phyloP scores from a whole-genome alignment of 2,113 vertebrate species.

The Neoarius graeffei region DNA sequence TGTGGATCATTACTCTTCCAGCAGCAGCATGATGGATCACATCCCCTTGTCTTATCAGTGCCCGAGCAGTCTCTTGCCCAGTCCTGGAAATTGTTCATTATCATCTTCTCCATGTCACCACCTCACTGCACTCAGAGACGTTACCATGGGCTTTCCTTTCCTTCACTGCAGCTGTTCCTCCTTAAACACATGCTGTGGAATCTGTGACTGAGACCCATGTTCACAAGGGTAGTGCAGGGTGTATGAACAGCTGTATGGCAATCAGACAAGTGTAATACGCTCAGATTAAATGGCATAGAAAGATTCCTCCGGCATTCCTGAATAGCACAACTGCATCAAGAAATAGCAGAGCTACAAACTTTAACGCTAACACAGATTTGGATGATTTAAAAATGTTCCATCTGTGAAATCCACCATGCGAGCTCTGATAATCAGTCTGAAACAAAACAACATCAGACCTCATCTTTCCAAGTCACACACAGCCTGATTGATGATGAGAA shows the following conservation, averaged over 20 bases:
- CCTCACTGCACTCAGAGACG: background rate
- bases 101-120: conserved; percentile 4
- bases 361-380: background rate
- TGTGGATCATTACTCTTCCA: background rate
- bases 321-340: background rate
- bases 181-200: conserved; percentile 52
- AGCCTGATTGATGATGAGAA: conserved; percentile 29
- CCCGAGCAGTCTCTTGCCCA: background rate
- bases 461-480: conserved; percentile 1
- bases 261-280: conserved; percentile 20
- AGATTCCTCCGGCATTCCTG: background rate
- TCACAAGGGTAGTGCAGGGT: conserved; percentile 46
- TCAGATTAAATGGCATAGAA: background rate
- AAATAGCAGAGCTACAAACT: background rate
- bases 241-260: conserved; percentile 63
- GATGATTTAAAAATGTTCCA: conserved; percentile 19
- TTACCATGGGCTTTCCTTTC: background rate
- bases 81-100: conserved; percentile 16
- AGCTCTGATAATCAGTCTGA: background rate
- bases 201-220: conserved; percentile 44
- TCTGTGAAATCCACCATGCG: background rate
- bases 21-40: conserved; percentile 11
- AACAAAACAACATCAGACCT: conserved; percentile 24
- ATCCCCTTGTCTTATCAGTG: conserved; percentile 17
- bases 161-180: conserved; percentile 53